Base-by-base conservation (phyloP, 2,888 invertebrate species). In the Dynastes maya region DNA sequence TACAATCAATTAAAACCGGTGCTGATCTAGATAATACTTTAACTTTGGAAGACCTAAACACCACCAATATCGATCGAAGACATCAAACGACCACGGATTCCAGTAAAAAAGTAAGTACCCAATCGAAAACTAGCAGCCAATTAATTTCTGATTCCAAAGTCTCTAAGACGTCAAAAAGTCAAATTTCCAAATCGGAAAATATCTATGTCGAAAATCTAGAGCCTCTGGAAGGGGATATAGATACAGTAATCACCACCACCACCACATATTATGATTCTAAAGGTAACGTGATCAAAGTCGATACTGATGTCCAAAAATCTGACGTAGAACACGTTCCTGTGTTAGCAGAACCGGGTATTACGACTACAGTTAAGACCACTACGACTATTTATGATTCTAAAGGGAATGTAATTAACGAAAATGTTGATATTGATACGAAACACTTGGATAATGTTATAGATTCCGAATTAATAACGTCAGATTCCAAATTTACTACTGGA, bases 221-320 rank as follows among this genome's bases (percentile, higher is more conserved):
- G 68, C 51, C 68, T 22, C 58, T 67, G 2, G 81, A 80, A 64
- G 65, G 81, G n/a, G 82, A 81, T 64, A 81, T 81, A 8, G 82
- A 82, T 5, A 83, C 82, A 4, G 80, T 84, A n/a, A 82, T 83
- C 6, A 82, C 84, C 6, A 88, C 88, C 0, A 88, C 87, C 8
- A 87, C 85, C 11, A 88, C 88, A 0, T 87, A 87, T 80, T 89
- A 89, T 77, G 89, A 89, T 82, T 86, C 88, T 0, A 85, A 85
- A 78, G 88, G 88, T 27, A 89, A 88, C 78, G 83, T 87, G 5
- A 81, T 88, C 32, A 87, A 87, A 80, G 86, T 85, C 13, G 82
- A 85, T 27, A 86, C 86, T 0, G 85, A 86, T 78, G 86, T 86
- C 22, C 27, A 45, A 29, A 61, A 61, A 29, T 61, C 72, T 40